phyloP scores from a whole-genome alignment of 2,797 vertebrate genomes.

The Peromyscus eremicus region DNA sequence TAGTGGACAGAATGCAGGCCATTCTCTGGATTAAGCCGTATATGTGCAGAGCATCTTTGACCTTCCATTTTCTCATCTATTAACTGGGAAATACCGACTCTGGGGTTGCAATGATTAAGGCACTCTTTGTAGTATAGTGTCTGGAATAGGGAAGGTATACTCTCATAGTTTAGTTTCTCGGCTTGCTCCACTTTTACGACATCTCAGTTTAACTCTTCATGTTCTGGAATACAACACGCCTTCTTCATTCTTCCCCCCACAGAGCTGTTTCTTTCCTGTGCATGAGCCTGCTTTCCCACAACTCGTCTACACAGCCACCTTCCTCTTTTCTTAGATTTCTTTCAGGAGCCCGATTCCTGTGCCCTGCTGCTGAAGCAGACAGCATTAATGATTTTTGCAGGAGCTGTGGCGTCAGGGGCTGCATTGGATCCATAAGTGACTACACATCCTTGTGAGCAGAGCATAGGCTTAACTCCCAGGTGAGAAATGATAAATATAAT shows the following conservation, averaged over 20 bases:
- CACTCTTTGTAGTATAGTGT: neutral
- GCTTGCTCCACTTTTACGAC: neutral
- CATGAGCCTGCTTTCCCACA: conserved; percentile 60
- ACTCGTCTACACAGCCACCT: conserved; percentile 62
- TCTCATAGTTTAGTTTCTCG: conserved; percentile 34
- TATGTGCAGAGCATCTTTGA: neutral
- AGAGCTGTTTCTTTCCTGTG: conserved; percentile 66
- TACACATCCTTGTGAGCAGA: conserved; percentile 51
- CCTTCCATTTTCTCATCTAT: neutral
- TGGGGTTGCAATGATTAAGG: neutral
- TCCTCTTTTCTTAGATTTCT: conserved; percentile 67
- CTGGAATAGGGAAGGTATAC: neutral
- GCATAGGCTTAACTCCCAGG: conserved; percentile 63
- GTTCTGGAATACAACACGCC: neutral
- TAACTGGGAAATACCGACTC: neutral
- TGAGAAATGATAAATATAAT: conserved; percentile 74
- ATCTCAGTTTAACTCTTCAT: conserved; percentile 37
- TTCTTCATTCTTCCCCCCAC: neutral
- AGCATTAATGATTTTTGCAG: conserved; percentile 82
- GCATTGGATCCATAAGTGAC: conserved; percentile 70
- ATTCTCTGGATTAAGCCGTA: conserved; percentile 1
- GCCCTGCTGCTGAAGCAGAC: conserved; percentile 74
- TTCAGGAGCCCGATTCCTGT: conserved; percentile 55
- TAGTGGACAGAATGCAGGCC: neutral
- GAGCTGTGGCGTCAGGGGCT: conserved; percentile 72